These are phyloP conservation scores for Halcyon smyrnensis DNA, from an alignment of 2,797 vertebrate species.

Conservation along the genomic window DNA sequence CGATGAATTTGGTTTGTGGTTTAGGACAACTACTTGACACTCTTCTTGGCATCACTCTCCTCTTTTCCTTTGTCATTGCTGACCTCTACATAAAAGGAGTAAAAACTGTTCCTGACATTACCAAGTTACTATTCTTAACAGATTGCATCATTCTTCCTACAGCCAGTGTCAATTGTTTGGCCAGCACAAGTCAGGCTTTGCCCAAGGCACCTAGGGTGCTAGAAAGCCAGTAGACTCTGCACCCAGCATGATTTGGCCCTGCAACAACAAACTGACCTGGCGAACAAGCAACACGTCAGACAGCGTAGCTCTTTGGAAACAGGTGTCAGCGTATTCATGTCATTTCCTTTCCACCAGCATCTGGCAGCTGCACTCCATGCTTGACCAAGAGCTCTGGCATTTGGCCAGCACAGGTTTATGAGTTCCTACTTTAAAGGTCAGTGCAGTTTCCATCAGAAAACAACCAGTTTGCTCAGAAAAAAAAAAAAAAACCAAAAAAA, in stretches of 20 bases:
- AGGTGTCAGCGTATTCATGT: conserved; percentile 32
- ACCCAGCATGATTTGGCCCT: conserved; percentile 11
- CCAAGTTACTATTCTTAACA: conserved; percentile 23
- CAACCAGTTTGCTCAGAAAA: neutral
- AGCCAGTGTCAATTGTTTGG: neutral
- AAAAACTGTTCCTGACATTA: neutral
- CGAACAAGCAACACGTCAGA: neutral
- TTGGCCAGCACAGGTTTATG: conserved; percentile 25
- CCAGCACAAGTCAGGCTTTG: neutral
- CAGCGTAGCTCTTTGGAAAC: neutral
- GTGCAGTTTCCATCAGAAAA: neutral
- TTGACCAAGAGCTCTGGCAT: neutral
- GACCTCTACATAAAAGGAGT: neutral
- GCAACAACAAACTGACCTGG: conserved; percentile 44
- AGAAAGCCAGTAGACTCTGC: conserved; percentile 25
- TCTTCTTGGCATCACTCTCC: neutral
- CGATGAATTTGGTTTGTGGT: neutral
- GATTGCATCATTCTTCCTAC: neutral
- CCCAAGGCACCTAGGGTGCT: neutral
- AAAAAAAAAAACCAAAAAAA: too few species aligned
- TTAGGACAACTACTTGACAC: neutral
- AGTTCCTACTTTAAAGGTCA: conserved; percentile 9
- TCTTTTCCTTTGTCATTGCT: neutral
- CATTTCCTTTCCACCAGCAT: conserved; percentile 56
- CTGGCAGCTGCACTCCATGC: conserved; percentile 26